Percentiles rank a stretch among this genome's conserved stretches.
Conservation (phyloP, 2,888 invertebrate species). For the Torymus aiolomorphi region DNA sequence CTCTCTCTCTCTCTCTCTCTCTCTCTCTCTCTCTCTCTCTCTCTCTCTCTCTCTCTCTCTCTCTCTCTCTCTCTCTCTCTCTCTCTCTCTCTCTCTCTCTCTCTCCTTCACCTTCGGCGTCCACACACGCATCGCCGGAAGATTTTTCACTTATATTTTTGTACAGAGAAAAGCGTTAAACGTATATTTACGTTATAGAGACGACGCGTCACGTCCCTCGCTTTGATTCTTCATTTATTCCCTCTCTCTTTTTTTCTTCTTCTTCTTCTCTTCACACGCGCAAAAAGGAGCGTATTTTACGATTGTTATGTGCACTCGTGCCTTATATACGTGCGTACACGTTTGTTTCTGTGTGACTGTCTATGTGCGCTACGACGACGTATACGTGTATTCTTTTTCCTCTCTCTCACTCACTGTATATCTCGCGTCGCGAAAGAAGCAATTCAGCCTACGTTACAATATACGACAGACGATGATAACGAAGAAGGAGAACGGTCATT, state of each 20-base stretch:
- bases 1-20: slow-evolving; percentile 4
- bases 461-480: too few species aligned
- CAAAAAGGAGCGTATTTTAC: too few species aligned
- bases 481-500: too few species aligned
- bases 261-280: too few species aligned
- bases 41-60: background rate
- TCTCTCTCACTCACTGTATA: too few species aligned
- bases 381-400: too few species aligned
- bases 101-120: background rate
- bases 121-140: background rate
- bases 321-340: background rate
- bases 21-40: background rate
- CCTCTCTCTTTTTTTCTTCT: too few species aligned
- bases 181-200: background rate
- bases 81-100: background rate
- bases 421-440: too few species aligned
- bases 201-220: background rate
- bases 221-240: background rate
- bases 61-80: background rate
- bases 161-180: slow-evolving; percentile 16
- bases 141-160: slow-evolving; percentile 9
- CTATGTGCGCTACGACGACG: too few species aligned
- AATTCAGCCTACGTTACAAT: too few species aligned
- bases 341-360: background rate
- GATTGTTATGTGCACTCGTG: background rate